Base-by-base conservation (phyloP, 2,888 invertebrate genomes). In the Perdita meconis region DNA sequence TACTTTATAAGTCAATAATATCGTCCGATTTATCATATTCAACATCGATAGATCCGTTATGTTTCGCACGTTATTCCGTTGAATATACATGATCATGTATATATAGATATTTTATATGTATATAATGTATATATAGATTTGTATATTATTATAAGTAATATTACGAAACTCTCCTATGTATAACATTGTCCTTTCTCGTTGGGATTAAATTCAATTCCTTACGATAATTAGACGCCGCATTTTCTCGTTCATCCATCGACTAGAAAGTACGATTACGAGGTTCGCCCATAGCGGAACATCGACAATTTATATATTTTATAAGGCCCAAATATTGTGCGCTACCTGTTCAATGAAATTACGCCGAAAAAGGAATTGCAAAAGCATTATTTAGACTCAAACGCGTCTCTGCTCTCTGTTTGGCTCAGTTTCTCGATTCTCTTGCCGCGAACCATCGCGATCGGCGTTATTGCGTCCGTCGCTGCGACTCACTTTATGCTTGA, bases 281-380 rank as follows among this genome's bases (percentile, higher is more conserved):
- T 66, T 6, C 63, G 0, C n/a, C 47, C 47, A 67, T 69, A 77
- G 77, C 77, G 85, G 73, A 85, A 83, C 75, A 82, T 85, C 65
- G 71, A 85, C 72, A 78, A 71, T 84, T 83, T 77, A 55, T 75
- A 75, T 65, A 76, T 68, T 77, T 86, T 86, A 85, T 85, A 85
- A 85, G 85, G 85, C 85, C 85, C 80, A 85, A 86, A 84, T 79
- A 85, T 85, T 85, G 85, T 85, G 85, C 85, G 85, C 85, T 85
- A 85, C 86, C 79, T 80, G 82, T 85, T 85, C 84, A 73, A 84
- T 82, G 74, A 78, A 83, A 86, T 65, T 82, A 86, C 78, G 77
- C 75, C 63, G 30, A 44, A 69, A 69, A 72, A 86, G 61, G 71
- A 78, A 80, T 71, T 70, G 78, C 78, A 57, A 75, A 80, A 86